Base-by-base conservation (phyloP, 1,140 invertebrate genomes). In the Nomia melanderi region DNA sequence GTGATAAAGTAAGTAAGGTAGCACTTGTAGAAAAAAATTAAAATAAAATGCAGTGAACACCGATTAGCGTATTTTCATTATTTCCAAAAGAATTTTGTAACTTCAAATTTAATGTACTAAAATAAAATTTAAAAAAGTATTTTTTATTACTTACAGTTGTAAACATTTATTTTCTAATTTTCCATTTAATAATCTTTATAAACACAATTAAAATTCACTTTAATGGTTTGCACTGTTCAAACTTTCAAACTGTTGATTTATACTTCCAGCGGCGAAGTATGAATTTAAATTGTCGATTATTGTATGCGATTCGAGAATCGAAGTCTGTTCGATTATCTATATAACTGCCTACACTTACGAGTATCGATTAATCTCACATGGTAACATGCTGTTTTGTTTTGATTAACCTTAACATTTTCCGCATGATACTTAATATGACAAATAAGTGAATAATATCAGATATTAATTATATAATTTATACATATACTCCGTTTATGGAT, bases 11-110 rank as follows among this genome's bases (percentile, higher is more conserved):
- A 77, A 79, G 29, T 39, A 64, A 59, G 27, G 60, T 69, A 79
- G 78, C 50, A 74, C 79, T 81, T 84, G 73, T 83, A 83, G 74
- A 60, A 78, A 39, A 14, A 59, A 56, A 73, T 78, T 69, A 54
- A 33, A 83, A 84, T 84, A 84, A 84, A 84, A 76, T n/a, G 50
- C 31, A 72, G 70, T 76, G 54, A 67, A 65, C 31, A 78, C 36
- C 39, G 20, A 72, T 39, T 1, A 20, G 27, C 50, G 53, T 9
- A 20, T 62, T 53, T 27, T n/a, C 36, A 33, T 36, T 53, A 12
- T 44, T 39, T 11, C 62, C 20, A 12, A 47, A 41, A 25, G 25
- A 39, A 50, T n/a, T n/a, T 1, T 44, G 3, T 14, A 36, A 36
- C 3, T 36, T 0, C 33, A 39, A 53, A 53, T 23, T n/a, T 23